Evolutionary conservation across 92 coral and sea anemone genomes (phyloP).

Genomic region (Desmophyllum pertusum): DNA sequence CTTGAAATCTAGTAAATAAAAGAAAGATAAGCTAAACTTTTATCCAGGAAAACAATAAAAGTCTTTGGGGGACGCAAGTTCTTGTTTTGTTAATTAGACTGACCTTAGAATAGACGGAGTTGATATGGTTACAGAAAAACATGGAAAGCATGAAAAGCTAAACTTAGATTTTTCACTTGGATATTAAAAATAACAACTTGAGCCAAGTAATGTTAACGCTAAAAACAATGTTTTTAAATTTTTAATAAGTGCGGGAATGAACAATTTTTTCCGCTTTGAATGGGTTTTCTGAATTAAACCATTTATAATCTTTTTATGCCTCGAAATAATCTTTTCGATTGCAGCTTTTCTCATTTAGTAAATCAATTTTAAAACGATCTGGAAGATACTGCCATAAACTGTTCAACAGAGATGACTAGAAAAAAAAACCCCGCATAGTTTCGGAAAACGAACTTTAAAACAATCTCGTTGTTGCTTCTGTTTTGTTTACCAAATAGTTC

Average conservation of each 20-base stretch:
- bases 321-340: neutral
- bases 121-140: slow-evolving; percentile 1
- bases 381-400: too few relatives aligned
- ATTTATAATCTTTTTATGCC: neutral
- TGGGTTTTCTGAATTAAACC: neutral
- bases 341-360: neutral
- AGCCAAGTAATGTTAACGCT: neutral
- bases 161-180: neutral
- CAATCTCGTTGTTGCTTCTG: too few relatives aligned
- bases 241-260: neutral
- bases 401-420: too few relatives aligned
- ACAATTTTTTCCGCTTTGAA: neutral
- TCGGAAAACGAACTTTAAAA: too few relatives aligned
- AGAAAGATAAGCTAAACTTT: neutral
- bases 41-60: neutral
- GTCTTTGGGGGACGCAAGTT: neutral
- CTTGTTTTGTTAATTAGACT: neutral
- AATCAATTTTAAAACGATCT: too few relatives aligned
- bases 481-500: too few relatives aligned
- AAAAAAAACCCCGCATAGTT: too few relatives aligned
- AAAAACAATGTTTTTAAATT: neutral
- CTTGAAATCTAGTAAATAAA: neutral
- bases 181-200: neutral
- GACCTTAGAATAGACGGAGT: neutral
- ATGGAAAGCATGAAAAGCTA: neutral